Percentiles rank a stretch among this genome's conserved stretches.
These are phyloP conservation scores for Plusia festucae DNA, from an alignment of 2,888 invertebrate species.

Conservation along the genomic window DNA sequence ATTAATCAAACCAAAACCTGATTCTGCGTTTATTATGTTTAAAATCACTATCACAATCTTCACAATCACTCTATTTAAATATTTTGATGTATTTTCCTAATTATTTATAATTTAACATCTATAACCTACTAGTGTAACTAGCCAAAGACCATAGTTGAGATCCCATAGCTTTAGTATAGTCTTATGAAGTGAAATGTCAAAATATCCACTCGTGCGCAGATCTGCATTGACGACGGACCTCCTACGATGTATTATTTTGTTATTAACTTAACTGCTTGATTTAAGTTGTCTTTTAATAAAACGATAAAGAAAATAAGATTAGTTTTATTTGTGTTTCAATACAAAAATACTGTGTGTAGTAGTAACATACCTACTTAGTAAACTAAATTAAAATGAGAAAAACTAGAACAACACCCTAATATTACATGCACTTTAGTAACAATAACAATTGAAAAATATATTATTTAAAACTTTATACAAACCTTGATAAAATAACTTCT, in stretches of 20 bases:
- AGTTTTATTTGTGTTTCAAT: slow-evolving; percentile 28
- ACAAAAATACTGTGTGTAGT: neutral
- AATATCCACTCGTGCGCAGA: slow-evolving; percentile 17
- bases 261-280: slow-evolving; percentile 81
- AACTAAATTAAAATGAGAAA: too few species aligned
- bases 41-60: neutral
- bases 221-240: slow-evolving; percentile 58
- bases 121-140: neutral
- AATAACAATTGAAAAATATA: too few species aligned
- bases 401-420: too few species aligned
- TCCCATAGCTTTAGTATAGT: neutral
- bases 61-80: neutral
- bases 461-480: too few species aligned
- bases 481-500: too few species aligned
- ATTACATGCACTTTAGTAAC: too few species aligned
- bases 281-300: slow-evolving; percentile 86
- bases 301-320: slow-evolving; percentile 54
- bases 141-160: neutral
- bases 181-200: slow-evolving; percentile 5
- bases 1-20: too few species aligned
- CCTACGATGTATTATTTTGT: slow-evolving; percentile 77
- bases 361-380: too few species aligned
- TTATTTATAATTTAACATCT: neutral
- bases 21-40: neutral
- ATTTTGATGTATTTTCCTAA: neutral